Evolutionary conservation across 2,888 invertebrate genomes (phyloP), one percentile per base, ranked within the genome.

Genomic region (Hypena proboscidalis): DNA sequence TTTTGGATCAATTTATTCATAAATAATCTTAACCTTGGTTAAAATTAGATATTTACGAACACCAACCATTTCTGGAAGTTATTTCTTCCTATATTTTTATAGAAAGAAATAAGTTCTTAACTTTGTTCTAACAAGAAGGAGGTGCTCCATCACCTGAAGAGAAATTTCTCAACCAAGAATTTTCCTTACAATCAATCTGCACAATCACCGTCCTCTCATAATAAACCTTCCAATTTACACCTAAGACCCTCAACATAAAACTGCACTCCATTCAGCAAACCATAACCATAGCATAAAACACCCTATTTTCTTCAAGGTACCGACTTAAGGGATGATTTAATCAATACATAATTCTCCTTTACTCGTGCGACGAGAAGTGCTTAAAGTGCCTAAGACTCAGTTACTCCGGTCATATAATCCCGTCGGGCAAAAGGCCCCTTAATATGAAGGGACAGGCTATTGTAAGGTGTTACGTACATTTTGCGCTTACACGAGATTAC

Each of bases 391-490:
- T 67, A 58, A 71, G 55, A 60, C 66, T 64, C 58, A 69, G 67
- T 76, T 75, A 77, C 70, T 63, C 65, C 63, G 64, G 66, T 61
- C 67, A 70, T 77, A 77, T 83, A 83, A 82, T 81, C 81, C 73
- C 64, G 49, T 53, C 45, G 46, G 52, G 65, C 65, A 66, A 74
- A 70, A 74, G 74, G 68, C 74, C 32, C 21, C 33, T 34, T 44
- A 44, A 44, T 45, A 39, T 34, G 78, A 75, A 84, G 82, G 86
- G 84, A 79, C 82, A 73, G 64, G 61, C 77, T 56, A 82, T 86
- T 81, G 82, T 83, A 83, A 69, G 78, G 80, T 80, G 83, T 74
- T 83, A 83, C 70, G 75, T 73, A 78, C 79, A 74, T 75, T 78
- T 75, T 79, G 77, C 82, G 83, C 75, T 57, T 67, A 62, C 61